Percentiles rank a stretch among this genome's conserved stretches.
phyloP scores from a whole-genome alignment of 2,113 vertebrate genomes.

The Ornithorhynchus anatinus region DNA sequence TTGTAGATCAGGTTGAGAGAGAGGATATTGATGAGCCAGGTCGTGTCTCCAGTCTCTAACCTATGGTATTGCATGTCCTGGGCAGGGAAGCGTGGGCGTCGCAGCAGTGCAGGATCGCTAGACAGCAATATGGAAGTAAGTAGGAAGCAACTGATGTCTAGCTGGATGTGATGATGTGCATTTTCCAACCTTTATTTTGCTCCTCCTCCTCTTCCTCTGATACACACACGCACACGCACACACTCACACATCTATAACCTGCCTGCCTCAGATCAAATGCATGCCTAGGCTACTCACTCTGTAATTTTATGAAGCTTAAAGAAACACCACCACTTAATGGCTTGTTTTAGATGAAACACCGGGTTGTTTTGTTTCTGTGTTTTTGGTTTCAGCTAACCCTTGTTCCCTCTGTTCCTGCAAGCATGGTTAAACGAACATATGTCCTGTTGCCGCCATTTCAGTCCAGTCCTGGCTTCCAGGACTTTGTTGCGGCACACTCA shows the following conservation, averaged over 20 bases:
- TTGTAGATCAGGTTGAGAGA: slow-evolving; percentile 28
- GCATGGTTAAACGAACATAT: slow-evolving; percentile 86
- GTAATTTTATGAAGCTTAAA: slow-evolving; percentile 53
- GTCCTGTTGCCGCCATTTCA: slow-evolving; percentile 62
- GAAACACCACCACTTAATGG: slow-evolving; percentile 64
- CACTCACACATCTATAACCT: slow-evolving; percentile 65
- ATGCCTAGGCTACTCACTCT: slow-evolving; percentile 89
- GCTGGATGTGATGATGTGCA: slow-evolving; percentile 86
- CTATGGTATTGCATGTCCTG: slow-evolving; percentile 96
- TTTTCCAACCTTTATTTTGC: slow-evolving; percentile 72
- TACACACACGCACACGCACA: slow-evolving; percentile 65
- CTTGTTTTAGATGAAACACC: slow-evolving; percentile 72
- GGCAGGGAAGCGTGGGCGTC: slow-evolving; percentile 98
- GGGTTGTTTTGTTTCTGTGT: slow-evolving; percentile 41
- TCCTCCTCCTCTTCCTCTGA: slow-evolving; percentile 78
- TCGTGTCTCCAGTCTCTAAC: slow-evolving; percentile 87
- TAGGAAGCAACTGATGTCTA: slow-evolving; percentile 80
- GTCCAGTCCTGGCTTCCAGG: neutral
- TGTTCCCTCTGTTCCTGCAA: slow-evolving; percentile 73
- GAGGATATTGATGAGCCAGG: slow-evolving; percentile 63
- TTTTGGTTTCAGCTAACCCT: slow-evolving; percentile 73
- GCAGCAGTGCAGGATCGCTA: slow-evolving; percentile 99
- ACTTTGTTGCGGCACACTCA: slow-evolving; percentile 48
- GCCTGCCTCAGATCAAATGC: slow-evolving; percentile 83
- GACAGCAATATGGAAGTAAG: slow-evolving; percentile 99